Evolutionary conservation across 2,113 vertebrate species (phyloP), one percentile per base, ranked within the genome.

Genomic region (Chamaea fasciata): DNA sequence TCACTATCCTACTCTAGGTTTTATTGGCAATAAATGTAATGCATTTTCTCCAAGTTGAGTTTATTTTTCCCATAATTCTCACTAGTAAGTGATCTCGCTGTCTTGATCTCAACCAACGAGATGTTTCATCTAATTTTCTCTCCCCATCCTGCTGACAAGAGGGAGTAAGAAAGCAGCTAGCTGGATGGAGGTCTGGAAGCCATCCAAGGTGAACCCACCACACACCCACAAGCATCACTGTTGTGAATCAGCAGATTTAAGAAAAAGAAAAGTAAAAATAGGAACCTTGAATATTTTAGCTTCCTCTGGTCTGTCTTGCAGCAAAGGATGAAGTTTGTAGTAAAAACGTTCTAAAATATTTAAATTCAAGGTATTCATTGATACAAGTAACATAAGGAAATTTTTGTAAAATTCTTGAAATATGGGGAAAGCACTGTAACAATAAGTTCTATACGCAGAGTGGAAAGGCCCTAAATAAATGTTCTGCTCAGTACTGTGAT

Each of bases 141-240:
- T 26, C 14, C 5, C 5, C 0, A 0, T 47, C 3, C 17, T 81
- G 19, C 37, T 71, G 23, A 62, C 4, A 7, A 35, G 22, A 5
- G 3, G 11, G 9, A 24, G 10, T 53, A 55, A 83, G 10, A 87
- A 69, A 35, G 8, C 30, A 68, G 9, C 7, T 7, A 49, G 8
- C 13, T 77, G n/a, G 8, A 20, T 47, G 23, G 4, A 31, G 11
- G 14, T 46, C 70, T 78, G 19, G 35, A 37, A 89, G 5, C 15
- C 13, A 59, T 73, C 7, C 24, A 33, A 31, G 8, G 7, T 50
- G 17, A 83, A 31, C 13, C 18, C 26, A 60, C 10, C 16, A 67
- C 22, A 49, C 10, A 67, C 4, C 1, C 16, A 33, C 10, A 49
- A 57, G 15, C 28, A 46, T 5, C n/a, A 73, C 10, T 30, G 12